These are phyloP conservation scores for Lycophotia porphyrea DNA, from an alignment of 2,888 invertebrate genomes.

Conservation along the genomic window DNA sequence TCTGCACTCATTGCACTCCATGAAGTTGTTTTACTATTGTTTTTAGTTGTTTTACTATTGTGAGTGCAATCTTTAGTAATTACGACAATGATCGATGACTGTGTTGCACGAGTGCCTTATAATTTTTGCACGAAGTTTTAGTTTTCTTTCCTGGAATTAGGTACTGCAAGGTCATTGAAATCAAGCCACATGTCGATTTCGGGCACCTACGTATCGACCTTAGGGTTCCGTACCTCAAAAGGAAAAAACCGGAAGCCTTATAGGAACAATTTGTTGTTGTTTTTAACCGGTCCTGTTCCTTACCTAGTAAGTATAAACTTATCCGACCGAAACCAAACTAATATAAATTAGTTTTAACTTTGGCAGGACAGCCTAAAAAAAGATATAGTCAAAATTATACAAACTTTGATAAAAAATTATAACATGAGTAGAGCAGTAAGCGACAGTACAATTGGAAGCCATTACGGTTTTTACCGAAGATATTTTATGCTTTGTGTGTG, in stretches of 20 bases:
- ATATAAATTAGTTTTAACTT: too few species aligned
- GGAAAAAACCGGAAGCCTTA: neutral
- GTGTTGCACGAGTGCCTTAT: neutral
- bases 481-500: too few species aligned
- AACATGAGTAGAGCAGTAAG: too few species aligned
- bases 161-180: conserved; percentile 1
- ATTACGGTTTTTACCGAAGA: too few species aligned
- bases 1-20: conserved; percentile 16
- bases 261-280: too few species aligned
- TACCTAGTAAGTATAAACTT: too few species aligned
- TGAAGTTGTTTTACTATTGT: conserved; percentile 27
- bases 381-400: too few species aligned
- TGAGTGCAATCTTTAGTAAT: conserved; percentile 38
- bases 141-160: conserved; percentile 2
- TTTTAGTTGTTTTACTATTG: conserved; percentile 37
- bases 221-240: neutral
- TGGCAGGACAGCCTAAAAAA: too few species aligned
- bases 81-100: neutral
- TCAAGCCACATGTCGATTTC: neutral
- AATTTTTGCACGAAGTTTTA: neutral
- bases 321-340: too few species aligned
- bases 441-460: too few species aligned
- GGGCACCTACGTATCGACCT: neutral
- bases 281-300: too few species aligned
- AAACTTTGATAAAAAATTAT: too few species aligned